Evolutionary conservation across 2,797 vertebrate genomes (phyloP), one percentile per base, ranked within the genome.

Genomic region (Pseudomugil gertrudae): DNA sequence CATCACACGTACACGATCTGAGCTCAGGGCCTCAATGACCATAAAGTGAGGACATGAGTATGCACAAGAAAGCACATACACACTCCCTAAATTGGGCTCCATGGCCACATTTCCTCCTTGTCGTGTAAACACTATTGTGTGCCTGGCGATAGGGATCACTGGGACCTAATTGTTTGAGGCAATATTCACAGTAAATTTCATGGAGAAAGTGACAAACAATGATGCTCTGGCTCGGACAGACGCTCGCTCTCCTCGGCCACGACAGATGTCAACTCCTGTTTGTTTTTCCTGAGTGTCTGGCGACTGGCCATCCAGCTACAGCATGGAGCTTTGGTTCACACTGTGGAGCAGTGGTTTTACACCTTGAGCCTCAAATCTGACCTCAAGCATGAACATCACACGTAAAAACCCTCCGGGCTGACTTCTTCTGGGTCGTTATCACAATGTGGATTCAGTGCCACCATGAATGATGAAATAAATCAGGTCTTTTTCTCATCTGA

Each of bases 41-140:
- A 69, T 60, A 61, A 23, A 57, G 14, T 26, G 33, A 63, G 36
- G 30, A 78, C 64, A 79, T 17, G 30, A 62, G 70, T 50, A 69
- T 69, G 54, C 62, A 71, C 66, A 66, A 74, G 53, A 80, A 80
- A 68, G 79, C 72, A 69, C 69, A 73, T 65, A 78, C 86, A 81
- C 86, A 84, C 85, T 84, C 77, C 82, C 66, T 48, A 67, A 80
- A 86, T 78, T 82, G 76, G 74, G 85, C 88, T 92, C 91, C 84
- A 87, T 90, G 86, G 89, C 90, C 84, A 84, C 76, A 38, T 79
- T 94, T 94, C 94, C 93, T 93, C 76, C 6, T 1, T n/a, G 11
- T 57, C 83, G 51, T 83, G 87, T 93, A 93, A 94, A 94, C 93
- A 93, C 92, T 91, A 94, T 94, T 94, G 93, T 94, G 85, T 80